Conservation (phyloP, 1,140 invertebrate species). For the Aphis craccivora region DNA sequence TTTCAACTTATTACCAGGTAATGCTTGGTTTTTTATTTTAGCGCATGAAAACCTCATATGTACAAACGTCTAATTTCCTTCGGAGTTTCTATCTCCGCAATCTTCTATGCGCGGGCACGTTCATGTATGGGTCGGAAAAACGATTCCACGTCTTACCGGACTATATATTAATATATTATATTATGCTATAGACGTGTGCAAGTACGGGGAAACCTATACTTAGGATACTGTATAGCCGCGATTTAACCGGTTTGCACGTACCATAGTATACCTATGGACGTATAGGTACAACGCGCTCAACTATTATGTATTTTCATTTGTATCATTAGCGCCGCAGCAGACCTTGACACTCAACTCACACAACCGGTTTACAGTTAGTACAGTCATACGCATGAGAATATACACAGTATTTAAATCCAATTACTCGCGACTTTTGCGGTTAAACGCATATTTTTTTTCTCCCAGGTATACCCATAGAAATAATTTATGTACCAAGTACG, state of each 20-base stretch:
- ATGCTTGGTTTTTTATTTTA: background rate
- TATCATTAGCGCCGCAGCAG: conserved; percentile 25
- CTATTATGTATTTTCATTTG: conserved; percentile 33
- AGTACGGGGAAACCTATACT: background rate
- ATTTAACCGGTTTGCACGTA: conserved; percentile 33
- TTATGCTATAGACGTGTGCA: background rate
- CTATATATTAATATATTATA: background rate
- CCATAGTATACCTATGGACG: background rate
- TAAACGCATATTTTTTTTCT: background rate
- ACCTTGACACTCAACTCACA: conserved; percentile 42
- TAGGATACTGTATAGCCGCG: background rate
- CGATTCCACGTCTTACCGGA: background rate
- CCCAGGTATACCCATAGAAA: background rate
- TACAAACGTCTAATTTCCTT: background rate
- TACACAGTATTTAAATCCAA: background rate
- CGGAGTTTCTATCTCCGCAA: background rate
- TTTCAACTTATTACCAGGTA: background rate
- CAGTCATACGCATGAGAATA: background rate
- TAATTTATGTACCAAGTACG: background rate
- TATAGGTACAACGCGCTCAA: background rate
- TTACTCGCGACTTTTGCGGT: conserved; percentile 1
- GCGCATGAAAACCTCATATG: background rate
- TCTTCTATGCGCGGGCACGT: background rate
- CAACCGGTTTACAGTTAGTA: conserved; percentile 47
- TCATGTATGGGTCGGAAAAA: background rate